Evolutionary conservation across 2,888 invertebrate genomes (phyloP).

Genomic region (Aphodius granarius): DNA sequence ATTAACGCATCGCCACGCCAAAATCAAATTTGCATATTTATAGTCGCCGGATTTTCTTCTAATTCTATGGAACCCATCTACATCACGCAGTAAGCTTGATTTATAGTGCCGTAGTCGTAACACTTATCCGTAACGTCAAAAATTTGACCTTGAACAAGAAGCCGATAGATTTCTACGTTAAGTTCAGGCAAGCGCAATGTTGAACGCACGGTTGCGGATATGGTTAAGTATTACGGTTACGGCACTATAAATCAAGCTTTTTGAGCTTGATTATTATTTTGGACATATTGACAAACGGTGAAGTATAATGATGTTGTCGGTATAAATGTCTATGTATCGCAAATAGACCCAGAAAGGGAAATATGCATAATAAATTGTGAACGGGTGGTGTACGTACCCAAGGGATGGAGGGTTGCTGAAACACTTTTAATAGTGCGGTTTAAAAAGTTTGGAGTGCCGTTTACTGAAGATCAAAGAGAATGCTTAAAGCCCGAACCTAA

Average conservation of each 20-base stretch:
- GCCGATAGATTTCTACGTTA: too few species aligned
- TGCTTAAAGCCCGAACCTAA: too few species aligned
- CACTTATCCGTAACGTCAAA: too few species aligned
- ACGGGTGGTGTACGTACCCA: neutral
- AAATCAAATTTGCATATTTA: neutral
- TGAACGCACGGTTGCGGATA: too few species aligned
- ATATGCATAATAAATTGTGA: neutral
- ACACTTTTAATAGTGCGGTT: constrained; percentile 5
- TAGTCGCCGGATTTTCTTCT: neutral
- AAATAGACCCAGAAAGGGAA: neutral
- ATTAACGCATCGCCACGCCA: neutral
- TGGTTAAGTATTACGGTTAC: too few species aligned
- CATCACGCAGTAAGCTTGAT: too few species aligned
- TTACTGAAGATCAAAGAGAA: constrained; percentile 1
- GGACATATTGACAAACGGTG: too few species aligned
- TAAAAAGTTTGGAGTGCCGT: neutral
- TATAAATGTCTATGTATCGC: neutral
- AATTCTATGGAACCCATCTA: neutral
- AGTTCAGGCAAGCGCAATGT: too few species aligned
- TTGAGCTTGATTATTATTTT: too few species aligned
- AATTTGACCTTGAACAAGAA: too few species aligned
- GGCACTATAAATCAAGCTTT: too few species aligned
- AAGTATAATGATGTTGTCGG: neutral
- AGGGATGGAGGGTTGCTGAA: neutral
- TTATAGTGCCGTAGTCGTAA: too few species aligned